These are phyloP conservation scores for Orgyia antiqua DNA, from an alignment of 2,888 invertebrate species.

Conservation along the genomic window DNA sequence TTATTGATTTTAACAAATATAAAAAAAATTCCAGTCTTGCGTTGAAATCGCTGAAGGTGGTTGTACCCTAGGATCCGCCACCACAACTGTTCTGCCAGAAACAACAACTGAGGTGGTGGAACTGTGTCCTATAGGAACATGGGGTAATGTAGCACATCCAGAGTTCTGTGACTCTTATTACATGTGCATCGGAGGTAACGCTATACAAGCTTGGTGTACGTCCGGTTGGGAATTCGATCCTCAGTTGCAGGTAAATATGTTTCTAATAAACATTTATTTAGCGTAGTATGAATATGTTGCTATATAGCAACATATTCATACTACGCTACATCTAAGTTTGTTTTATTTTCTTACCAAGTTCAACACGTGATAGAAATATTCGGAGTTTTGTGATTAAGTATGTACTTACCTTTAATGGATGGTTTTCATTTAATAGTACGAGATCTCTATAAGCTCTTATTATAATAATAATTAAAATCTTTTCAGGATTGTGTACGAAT, in stretches of 20 bases:
- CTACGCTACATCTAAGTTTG: too few species aligned
- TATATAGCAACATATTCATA: too few species aligned
- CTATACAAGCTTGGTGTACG: constrained; percentile 27
- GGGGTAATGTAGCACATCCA: constrained; percentile 11
- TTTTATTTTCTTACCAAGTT: too few species aligned
- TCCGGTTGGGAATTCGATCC: constrained; percentile 34
- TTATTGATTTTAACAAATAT: too few species aligned
- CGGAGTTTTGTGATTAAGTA: too few species aligned
- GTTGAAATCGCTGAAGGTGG: constrained; percentile 16
- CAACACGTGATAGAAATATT: too few species aligned
- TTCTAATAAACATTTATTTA: too few species aligned
- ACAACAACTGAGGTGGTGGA: not conserved
- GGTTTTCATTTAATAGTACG: too few species aligned
- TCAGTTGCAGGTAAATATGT: constrained; percentile 1
- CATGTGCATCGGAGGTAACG: constrained; percentile 30
- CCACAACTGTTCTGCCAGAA: not conserved
- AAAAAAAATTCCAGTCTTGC: constrained; percentile 12
- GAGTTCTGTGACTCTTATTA: constrained; percentile 15
- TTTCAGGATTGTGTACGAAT: constrained; percentile 4
- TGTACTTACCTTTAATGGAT: too few species aligned
- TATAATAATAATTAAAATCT: too few species aligned
- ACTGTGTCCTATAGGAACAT: constrained; percentile 9
- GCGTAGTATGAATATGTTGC: not conserved
- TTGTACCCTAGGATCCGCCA: constrained; percentile 11
- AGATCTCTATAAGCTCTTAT: too few species aligned